Evolutionary conservation across 1,140 invertebrate species (phyloP), one percentile per base, ranked within the genome.

Genomic region (Drosophila malerkotliana): DNA sequence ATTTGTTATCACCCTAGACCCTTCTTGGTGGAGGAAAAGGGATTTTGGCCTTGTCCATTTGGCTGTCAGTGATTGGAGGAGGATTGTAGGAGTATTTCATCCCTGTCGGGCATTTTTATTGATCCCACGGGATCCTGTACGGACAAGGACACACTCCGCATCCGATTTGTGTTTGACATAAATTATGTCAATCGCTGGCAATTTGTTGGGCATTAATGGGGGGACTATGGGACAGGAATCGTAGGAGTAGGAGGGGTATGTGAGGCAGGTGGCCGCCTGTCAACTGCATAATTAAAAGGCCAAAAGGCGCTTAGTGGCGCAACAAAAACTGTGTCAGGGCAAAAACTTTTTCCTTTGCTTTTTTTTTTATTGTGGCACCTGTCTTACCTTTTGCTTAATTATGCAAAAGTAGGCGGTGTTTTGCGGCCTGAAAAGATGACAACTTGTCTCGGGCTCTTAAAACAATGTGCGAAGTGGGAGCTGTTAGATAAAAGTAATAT

Each of bases 141-240:
- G 34, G 44, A 57, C 52, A 63, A 57, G 60, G 54, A 77, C 61
- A 55, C 32, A 45, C 61, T 58, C 39, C 18, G 45, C n/a, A 14
- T 30, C 53, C 37, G 39, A 75, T 64, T 52, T 68, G 60, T 72
- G 64, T 80, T 83, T 73, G 72, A 74, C 62, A 85, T 85, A 85
- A 85, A 78, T 85, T 85, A 85, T 81, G 81, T 87, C 81, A 85
- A 85, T 87, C 73, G 81, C 59, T 72, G 68, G 68, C 81, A 85
- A 85, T 80, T 85, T 85, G 73, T 53, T 68, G 54, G 58, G 77
- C 69, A 78, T 81, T 87, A 85, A 77, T 74, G 64, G 63, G 62
- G 24, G 3, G 61, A 37, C 26, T 37, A 14, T 66, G 53, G 59
- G 41, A 51, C 41, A 44, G 61, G 34, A 24, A 10, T 44, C 26